A percentile compares a stretch with the other conserved stretches of the same genome.
Conservation (phyloP, 2,113 vertebrate species). For the Tupaia chinensis region DNA sequence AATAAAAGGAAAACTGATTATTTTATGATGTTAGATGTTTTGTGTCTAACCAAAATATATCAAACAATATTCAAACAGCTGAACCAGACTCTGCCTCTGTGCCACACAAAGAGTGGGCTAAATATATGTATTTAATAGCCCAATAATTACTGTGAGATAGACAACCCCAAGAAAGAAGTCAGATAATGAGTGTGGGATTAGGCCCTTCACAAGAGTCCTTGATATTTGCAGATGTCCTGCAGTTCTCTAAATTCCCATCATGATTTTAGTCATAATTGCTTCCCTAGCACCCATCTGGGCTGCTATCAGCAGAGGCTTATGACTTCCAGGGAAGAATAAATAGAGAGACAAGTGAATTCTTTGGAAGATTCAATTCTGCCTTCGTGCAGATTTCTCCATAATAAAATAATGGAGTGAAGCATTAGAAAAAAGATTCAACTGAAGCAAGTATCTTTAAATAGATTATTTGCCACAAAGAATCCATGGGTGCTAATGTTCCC, state of each 20-base stretch:
- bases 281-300: conserved; percentile 70
- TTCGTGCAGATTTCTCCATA: conserved; percentile 70
- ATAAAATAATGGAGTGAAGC: conserved; percentile 71
- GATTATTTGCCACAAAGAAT: conserved; percentile 72
- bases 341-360: conserved; percentile 52
- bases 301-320: conserved; percentile 65
- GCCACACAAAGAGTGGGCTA: not conserved
- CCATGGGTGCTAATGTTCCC: conserved; percentile 74
- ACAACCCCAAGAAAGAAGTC: not conserved
- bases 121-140: not conserved
- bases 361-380: conserved; percentile 41
- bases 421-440: conserved; percentile 49
- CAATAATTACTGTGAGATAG: conserved; percentile 25
- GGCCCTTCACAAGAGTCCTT: conserved; percentile 20
- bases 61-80: not conserved
- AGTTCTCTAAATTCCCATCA: conserved; percentile 55
- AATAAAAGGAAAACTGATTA: not conserved
- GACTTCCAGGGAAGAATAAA: conserved; percentile 67
- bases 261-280: conserved; percentile 66
- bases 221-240: conserved; percentile 53
- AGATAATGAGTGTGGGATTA: not conserved
- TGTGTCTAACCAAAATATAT: conserved; percentile 7
- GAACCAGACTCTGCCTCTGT: not conserved
- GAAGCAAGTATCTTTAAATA: conserved; percentile 72
- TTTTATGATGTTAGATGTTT: not conserved